A percentile compares a stretch with the other conserved stretches of the same genome.
Conservation (phyloP, 2,888 invertebrate genomes). For the Exocentrus adspersus region DNA sequence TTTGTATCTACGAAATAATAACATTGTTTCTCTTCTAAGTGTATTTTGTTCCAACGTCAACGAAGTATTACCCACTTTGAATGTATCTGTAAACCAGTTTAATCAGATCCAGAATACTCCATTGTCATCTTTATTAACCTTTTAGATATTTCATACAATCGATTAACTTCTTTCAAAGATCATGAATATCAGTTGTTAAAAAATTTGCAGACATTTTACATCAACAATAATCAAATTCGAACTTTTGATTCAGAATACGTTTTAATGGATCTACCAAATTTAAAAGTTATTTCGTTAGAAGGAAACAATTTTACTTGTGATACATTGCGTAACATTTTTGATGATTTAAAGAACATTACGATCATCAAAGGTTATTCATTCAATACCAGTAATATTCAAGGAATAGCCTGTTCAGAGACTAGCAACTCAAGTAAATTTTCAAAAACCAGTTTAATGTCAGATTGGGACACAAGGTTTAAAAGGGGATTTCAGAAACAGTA, state of each 20-base stretch:
- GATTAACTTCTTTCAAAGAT: conserved; percentile 10
- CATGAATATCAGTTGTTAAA: conserved; percentile 16
- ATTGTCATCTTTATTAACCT: conserved; percentile 11
- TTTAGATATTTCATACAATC: conserved; percentile 29
- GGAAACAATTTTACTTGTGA: conserved; percentile 13
- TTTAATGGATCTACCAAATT: not conserved
- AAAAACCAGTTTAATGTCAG: no score
- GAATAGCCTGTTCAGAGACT: conserved; percentile 4
- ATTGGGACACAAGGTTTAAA: no score
- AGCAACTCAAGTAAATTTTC: not conserved
- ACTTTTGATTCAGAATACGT: not conserved
- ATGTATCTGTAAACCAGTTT: conserved; percentile 27
- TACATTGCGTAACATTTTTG: conserved; percentile 2
- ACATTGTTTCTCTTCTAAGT: conserved; percentile 16
- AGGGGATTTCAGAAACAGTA: conserved; percentile 17
- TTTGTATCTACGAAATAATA: conserved; percentile 27
- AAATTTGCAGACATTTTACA: no score
- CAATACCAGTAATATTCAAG: conserved; percentile 8
- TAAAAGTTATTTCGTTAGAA: not conserved
- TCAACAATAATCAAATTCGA: no score
- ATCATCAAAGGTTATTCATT: not conserved
- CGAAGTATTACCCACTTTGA: conserved; percentile 17
- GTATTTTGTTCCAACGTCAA: conserved; percentile 16
- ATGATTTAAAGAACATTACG: not conserved
- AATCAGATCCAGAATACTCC: conserved; percentile 19